Evolutionary conservation across 2,797 vertebrate genomes (phyloP).

Genomic region (Tympanoctomys barrerae): DNA sequence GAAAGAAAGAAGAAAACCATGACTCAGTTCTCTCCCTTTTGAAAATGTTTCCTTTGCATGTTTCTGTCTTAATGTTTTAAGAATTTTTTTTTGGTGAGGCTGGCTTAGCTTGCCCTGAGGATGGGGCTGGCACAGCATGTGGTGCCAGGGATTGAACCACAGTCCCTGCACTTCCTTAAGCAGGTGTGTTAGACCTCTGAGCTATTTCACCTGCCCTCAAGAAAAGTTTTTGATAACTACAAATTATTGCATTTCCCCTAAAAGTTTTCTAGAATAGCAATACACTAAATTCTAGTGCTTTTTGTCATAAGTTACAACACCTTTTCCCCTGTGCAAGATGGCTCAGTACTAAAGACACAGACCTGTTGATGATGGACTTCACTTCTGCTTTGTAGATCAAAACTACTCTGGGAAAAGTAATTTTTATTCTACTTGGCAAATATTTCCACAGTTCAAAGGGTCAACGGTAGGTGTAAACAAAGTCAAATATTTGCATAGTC

Average conservation of each 20-base stretch:
- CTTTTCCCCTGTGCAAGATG: neutral
- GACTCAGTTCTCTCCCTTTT: neutral
- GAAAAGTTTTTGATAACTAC: neutral
- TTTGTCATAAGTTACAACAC: constrained; percentile 11
- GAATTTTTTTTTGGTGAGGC: too few relatives aligned
- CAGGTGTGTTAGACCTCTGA: too few relatives aligned
- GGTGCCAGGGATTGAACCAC: too few relatives aligned
- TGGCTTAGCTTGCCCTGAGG: too few relatives aligned
- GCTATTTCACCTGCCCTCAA: neutral
- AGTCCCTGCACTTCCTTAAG: too few relatives aligned
- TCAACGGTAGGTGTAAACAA: neutral
- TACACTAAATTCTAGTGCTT: neutral
- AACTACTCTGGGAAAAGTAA: constrained; percentile 8
- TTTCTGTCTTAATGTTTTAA: neutral
- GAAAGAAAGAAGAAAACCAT: neutral
- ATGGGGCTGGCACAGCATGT: too few relatives aligned
- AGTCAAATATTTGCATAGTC: neutral
- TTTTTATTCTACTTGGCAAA: neutral
- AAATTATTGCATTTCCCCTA: neutral
- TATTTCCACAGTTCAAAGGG: neutral
- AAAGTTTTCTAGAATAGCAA: neutral
- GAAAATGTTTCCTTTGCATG: neutral
- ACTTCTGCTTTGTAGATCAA: constrained; percentile 8
- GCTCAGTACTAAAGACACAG: neutral
- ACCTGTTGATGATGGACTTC: neutral